Percentiles rank a stretch among this genome's conserved stretches.
Conservation (phyloP, 2,113 vertebrate genomes). For the Hippolais icterina region DNA sequence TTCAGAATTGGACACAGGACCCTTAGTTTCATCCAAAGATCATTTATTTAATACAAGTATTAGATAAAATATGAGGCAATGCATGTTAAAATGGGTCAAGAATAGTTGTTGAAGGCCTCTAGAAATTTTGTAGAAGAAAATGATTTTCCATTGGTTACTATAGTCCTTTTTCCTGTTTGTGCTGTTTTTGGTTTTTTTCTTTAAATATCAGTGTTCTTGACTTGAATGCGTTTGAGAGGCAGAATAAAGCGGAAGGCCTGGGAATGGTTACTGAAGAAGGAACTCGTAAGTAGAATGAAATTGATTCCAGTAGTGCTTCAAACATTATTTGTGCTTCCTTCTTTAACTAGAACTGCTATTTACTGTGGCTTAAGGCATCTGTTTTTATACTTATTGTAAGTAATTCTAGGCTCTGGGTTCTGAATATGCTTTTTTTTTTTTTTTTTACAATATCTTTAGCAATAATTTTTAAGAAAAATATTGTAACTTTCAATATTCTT, state of each 20-base stretch:
- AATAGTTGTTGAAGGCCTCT: background rate
- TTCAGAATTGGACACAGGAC: background rate
- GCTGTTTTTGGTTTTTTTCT: background rate
- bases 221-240: slow-evolving; percentile 97
- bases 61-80: background rate
- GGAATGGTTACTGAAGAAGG: slow-evolving; percentile 99
- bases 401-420: background rate
- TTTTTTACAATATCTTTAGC: slow-evolving; percentile 26
- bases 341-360: background rate
- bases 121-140: background rate
- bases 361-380: background rate
- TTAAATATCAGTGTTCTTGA: slow-evolving; percentile 87
- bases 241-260: slow-evolving; percentile 98
- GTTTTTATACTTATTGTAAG: background rate
- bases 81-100: background rate
- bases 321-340: slow-evolving; percentile 5
- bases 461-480: slow-evolving; percentile 32
- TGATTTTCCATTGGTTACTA: background rate
- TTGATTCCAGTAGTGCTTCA: slow-evolving; percentile 12
- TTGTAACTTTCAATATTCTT: slow-evolving; percentile 81
- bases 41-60: background rate
- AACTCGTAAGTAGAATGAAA: slow-evolving; percentile 87
- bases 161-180: background rate
- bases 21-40: background rate
- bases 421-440: background rate